Evolutionary conservation across 2,113 vertebrate species (phyloP).

Genomic region (Hippocampus barbouri): DNA sequence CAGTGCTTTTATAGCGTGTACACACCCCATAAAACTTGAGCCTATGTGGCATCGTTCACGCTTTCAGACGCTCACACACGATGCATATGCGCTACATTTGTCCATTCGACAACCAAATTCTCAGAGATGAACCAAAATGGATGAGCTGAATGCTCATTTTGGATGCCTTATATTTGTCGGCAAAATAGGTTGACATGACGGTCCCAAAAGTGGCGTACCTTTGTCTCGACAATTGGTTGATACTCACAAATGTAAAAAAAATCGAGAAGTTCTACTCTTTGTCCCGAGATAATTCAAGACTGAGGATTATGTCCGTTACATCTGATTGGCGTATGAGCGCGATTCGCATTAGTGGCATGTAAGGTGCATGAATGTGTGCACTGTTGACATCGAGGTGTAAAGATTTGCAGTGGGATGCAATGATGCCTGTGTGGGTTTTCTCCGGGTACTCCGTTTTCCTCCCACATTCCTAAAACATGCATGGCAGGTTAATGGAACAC

Average conservation of each 20-base stretch:
- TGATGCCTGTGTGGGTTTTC: background rate
- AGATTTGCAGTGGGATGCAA: background rate
- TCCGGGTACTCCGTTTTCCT: no score
- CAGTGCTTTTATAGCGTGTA: slow-evolving; percentile 67
- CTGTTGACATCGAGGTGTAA: background rate
- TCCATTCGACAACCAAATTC: background rate
- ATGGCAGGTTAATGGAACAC: no score
- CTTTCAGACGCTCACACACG: slow-evolving; percentile 18
- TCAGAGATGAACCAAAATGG: background rate
- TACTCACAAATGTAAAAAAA: no score
- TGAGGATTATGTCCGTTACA: background rate
- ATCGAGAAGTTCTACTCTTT: background rate
- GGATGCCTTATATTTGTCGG: background rate
- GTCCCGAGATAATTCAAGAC: background rate
- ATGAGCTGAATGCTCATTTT: background rate
- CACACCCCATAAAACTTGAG: slow-evolving; percentile 65
- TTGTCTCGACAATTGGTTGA: no score
- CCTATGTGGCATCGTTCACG: slow-evolving; percentile 26
- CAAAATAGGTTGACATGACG: background rate
- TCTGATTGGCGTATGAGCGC: background rate
- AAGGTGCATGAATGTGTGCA: background rate
- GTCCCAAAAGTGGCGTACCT: slow-evolving; percentile 2
- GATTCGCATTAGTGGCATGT: background rate
- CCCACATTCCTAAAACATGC: no score
- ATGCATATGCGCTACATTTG: slow-evolving; percentile 2